A percentile compares a stretch with the other conserved stretches of the same genome.
phyloP scores from a whole-genome alignment of 2,888 invertebrate genomes.

The Melieria picta region DNA sequence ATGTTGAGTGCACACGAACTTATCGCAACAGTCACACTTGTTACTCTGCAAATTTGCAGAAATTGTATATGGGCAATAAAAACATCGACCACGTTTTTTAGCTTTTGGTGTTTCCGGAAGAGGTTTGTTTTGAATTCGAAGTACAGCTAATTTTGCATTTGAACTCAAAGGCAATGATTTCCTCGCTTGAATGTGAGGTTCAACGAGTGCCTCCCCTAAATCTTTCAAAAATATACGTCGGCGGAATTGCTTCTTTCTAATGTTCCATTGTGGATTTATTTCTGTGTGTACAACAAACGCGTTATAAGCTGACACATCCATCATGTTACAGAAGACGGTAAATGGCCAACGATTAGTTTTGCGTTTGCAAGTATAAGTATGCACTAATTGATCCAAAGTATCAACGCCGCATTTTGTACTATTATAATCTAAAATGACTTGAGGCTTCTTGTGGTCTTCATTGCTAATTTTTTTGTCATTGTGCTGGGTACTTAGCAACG shows the following conservation, averaged over 20 bases:
- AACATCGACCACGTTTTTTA: no score
- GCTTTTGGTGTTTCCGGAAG: no score
- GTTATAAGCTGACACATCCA: slow-evolving; percentile 5
- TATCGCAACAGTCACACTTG: no score
- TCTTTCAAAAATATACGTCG: no score
- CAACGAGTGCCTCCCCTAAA: not conserved
- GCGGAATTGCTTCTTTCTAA: no score
- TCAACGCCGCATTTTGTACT: slow-evolving; percentile 10
- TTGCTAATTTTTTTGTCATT: not conserved
- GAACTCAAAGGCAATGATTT: no score
- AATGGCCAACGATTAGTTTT: slow-evolving; percentile 10
- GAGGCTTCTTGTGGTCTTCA: not conserved
- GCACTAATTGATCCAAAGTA: slow-evolving; percentile 3
- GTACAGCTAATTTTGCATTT: no score
- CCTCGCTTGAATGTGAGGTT: no score
- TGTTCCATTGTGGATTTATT: not conserved
- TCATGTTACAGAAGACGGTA: slow-evolving; percentile 3
- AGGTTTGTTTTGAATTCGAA: no score
- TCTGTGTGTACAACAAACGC: slow-evolving; percentile 3
- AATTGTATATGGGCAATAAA: no score
- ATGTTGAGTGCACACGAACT: no score
- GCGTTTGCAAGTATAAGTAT: slow-evolving; percentile 4
- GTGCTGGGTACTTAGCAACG: not conserved
- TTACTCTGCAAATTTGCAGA: no score
- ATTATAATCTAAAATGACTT: slow-evolving; percentile 8